Evolutionary conservation across 30 jellyfish, hydroid and myxozoan species (phyloP), one percentile per base, ranked within the genome.

Genomic region (Aurelia coerulea): DNA sequence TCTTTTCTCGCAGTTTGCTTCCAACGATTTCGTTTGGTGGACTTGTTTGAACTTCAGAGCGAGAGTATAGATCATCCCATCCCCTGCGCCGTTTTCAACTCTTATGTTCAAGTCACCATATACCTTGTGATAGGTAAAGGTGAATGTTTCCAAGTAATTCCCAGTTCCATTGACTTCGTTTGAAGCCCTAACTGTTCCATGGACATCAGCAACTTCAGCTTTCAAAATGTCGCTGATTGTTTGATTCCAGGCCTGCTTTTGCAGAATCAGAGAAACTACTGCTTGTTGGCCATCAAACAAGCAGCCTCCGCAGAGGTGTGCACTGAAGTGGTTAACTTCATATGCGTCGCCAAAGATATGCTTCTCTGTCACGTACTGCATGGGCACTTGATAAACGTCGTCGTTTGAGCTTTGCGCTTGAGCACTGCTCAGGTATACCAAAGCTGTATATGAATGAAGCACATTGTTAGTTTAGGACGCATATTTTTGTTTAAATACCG

Each of bases 221-320:
- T 53, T 65, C 37, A 87, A 14, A 15, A 76, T 65, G 86, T 76
- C 90, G 8, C 67, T 71, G 11, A 79, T 3, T 1, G 89, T 79
- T n/a, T 19, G 33, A 75, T 79, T 66, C 89, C 89, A 79, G 10
- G 89, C 72, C 73, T 79, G 89, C 60, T 79, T 79, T 53, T 79
- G 89, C 73, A 79, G 69, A 53, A 19, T 79, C 8, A 79, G 81
- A 14, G 89, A 63, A 3, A 79, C 89, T 4, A 37, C 32, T 14
- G 89, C 89, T 5, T 15, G 64, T 65, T 79, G 78, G 56, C 23
- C 51, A 75, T 79, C 89, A 54, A 79, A 79, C 49, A 79, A 39
- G 80, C 89, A 79, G 75, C 89, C 89, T 39, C 89, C 89, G 41
- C 89, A 79, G 72, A 79, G 89, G 79, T 79, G 89, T 17, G 80